Percentiles rank a stretch among this genome's conserved stretches.
These are phyloP conservation scores for Andrena bicolor DNA, from an alignment of 2,888 invertebrate genomes.

Conservation along the genomic window DNA sequence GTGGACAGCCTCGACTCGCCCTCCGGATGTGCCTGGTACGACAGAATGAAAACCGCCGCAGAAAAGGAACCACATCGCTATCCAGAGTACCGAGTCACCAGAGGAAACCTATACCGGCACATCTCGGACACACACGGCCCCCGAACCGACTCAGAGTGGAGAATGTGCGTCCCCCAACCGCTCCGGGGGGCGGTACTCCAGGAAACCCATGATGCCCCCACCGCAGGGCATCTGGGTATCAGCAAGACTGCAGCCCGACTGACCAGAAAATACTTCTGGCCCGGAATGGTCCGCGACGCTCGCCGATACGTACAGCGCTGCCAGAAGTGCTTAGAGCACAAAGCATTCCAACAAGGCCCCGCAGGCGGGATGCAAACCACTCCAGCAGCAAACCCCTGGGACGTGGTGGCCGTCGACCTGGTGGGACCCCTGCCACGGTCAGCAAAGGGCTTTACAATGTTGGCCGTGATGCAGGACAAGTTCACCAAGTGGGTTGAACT, in stretches of 20 bases:
- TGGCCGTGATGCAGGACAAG: no score
- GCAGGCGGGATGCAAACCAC: background rate
- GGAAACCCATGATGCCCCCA: background rate
- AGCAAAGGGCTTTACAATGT: background rate
- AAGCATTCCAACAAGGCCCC: background rate
- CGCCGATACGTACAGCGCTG: no score
- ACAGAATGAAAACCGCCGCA: no score
- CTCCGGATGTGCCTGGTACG: no score
- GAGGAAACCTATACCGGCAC: background rate
- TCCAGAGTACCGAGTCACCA: background rate
- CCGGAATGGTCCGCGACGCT: no score
- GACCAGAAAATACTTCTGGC: no score
- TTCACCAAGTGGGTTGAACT: no score
- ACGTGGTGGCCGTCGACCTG: no score
- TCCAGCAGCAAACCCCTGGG: background rate
- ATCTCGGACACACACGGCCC: background rate
- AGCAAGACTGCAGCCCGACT: background rate
- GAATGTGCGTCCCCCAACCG: background rate
- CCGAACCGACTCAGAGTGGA: background rate
- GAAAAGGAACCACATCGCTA: no score
- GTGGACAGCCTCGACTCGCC: no score
- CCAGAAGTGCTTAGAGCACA: no score
- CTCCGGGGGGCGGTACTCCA: accelerated
- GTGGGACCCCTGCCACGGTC: background rate
- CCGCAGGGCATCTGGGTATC: background rate